A percentile compares a stretch with the other conserved stretches of the same genome.
These are phyloP conservation scores for Palloptera scutellata DNA, from an alignment of 2,888 invertebrate species.

Conservation along the genomic window DNA sequence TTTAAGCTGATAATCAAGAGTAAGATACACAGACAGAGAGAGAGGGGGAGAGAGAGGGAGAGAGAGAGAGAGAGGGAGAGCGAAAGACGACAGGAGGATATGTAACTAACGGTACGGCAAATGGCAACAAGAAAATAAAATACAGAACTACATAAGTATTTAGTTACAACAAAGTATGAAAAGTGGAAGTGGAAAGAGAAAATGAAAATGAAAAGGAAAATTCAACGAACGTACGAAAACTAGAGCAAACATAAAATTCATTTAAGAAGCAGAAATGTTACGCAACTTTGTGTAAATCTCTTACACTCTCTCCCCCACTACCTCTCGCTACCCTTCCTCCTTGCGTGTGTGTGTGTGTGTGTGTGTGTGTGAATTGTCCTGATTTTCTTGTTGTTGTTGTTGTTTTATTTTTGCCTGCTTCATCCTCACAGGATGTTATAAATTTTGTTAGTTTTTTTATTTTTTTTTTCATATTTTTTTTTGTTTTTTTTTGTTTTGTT, in stretches of 20 bases:
- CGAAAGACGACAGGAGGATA: neutral
- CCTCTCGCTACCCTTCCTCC: constrained; percentile 5
- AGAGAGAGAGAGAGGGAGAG: too few species aligned
- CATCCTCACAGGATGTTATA: constrained; percentile 25
- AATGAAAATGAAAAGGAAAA: constrained; percentile 1
- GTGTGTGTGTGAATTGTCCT: neutral
- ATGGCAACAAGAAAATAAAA: constrained; percentile 15
- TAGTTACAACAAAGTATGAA: neutral
- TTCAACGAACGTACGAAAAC: constrained; percentile 21
- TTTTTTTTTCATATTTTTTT: neutral
- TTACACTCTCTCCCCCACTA: too few species aligned
- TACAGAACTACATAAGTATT: neutral
- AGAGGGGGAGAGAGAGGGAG: too few species aligned
- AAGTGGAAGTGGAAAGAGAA: constrained; percentile 3
- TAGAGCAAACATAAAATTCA: constrained; percentile 35
- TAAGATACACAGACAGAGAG: too few species aligned
- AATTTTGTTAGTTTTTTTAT: constrained; percentile 24
- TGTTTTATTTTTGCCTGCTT: constrained; percentile 8
- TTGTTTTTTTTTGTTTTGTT: neutral
- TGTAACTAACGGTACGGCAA: constrained; percentile 13
- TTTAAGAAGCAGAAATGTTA: constrained; percentile 34
- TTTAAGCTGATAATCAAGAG: too few species aligned
- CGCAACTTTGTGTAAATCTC: constrained; percentile 30
- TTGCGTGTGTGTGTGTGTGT: constrained; percentile 6
- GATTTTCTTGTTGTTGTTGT: constrained; percentile 7